phyloP scores from a whole-genome alignment of 2,113 vertebrate genomes.

The Gopherus evgoodei region DNA sequence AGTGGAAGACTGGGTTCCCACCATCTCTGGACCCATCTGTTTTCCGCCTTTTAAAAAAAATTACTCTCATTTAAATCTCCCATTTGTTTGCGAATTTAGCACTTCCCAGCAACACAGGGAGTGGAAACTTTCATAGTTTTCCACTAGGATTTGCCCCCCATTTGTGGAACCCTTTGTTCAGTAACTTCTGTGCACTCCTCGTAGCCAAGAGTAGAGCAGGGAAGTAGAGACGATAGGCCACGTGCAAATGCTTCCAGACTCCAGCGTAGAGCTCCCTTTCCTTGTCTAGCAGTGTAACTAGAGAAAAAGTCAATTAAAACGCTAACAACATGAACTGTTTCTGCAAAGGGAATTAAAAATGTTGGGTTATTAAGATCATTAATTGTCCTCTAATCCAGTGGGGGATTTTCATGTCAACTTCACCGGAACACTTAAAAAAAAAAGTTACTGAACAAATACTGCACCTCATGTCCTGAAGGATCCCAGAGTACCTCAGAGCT shows the following conservation, averaged over 20 bases:
- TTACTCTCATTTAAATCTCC: conserved; percentile 9
- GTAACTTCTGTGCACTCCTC: not conserved
- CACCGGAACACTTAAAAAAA: conserved; percentile 41
- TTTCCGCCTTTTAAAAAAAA: not conserved
- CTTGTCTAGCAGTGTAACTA: not conserved
- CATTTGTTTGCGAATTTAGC: not conserved
- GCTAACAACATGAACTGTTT: conserved; percentile 26
- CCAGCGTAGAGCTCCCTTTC: not conserved
- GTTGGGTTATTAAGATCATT: conserved; percentile 71
- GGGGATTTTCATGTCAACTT: conserved; percentile 68
- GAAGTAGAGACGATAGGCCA: conserved; percentile 15
- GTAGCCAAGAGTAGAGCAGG: not conserved
- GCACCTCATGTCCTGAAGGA: conserved; percentile 19
- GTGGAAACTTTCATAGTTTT: not conserved
- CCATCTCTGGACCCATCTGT: not conserved
- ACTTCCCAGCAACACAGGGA: not conserved
- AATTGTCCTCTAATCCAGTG: conserved; percentile 30
- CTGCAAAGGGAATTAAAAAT: conserved; percentile 66
- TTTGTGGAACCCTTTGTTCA: not conserved
- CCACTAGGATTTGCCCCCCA: not conserved
- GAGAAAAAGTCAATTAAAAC: conserved; percentile 22
- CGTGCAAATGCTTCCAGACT: not conserved
- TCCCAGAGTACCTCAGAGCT: conserved; percentile 55
- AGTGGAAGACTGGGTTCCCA: conserved; percentile 9
- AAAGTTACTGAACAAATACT: conserved; percentile 60